A percentile compares a stretch with the other conserved stretches of the same genome.
Evolutionary conservation across 2,888 invertebrate species (phyloP).

Genomic region (Rutpela maculata): DNA sequence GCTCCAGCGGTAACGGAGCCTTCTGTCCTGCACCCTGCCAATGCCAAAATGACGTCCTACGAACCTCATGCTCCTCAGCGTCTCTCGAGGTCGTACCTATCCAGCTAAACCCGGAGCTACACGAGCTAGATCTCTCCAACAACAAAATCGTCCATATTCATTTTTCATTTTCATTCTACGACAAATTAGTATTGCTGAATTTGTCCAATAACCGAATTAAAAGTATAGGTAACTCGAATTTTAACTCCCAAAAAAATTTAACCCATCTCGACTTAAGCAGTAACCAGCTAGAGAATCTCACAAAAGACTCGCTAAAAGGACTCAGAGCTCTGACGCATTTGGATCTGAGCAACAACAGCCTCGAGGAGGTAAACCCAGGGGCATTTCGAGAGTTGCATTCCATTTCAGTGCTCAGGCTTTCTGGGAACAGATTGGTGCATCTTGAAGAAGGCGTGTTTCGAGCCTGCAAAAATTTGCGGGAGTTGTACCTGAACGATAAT

Average conservation of each 20-base stretch:
- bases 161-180: constrained; percentile 87
- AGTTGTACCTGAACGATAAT: constrained; percentile 86
- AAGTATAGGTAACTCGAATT: constrained; percentile 87
- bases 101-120: constrained; percentile 91
- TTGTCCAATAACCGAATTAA: constrained; percentile 88
- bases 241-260: constrained; percentile 85
- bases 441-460: constrained; percentile 84
- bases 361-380: constrained; percentile 83
- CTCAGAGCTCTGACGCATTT: constrained; percentile 81
- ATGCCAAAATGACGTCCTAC: constrained; percentile 88
- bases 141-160: constrained; percentile 88
- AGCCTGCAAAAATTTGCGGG: constrained; percentile 82
- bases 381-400: constrained; percentile 87
- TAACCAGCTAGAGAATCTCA: constrained; percentile 83
- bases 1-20: constrained; percentile 67
- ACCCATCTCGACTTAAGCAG: constrained; percentile 85
- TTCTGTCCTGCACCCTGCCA: constrained; percentile 87
- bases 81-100: constrained; percentile 90
- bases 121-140: constrained; percentile 87
- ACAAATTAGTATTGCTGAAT: constrained; percentile 86
- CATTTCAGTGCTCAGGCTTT: constrained; percentile 84
- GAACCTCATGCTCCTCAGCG: constrained; percentile 86
- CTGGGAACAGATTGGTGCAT: constrained; percentile 85
- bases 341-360: constrained; percentile 86
- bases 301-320: constrained; percentile 86